Base-by-base conservation (phyloP, 2,888 invertebrate species). In the Chloroclysta siterata region DNA sequence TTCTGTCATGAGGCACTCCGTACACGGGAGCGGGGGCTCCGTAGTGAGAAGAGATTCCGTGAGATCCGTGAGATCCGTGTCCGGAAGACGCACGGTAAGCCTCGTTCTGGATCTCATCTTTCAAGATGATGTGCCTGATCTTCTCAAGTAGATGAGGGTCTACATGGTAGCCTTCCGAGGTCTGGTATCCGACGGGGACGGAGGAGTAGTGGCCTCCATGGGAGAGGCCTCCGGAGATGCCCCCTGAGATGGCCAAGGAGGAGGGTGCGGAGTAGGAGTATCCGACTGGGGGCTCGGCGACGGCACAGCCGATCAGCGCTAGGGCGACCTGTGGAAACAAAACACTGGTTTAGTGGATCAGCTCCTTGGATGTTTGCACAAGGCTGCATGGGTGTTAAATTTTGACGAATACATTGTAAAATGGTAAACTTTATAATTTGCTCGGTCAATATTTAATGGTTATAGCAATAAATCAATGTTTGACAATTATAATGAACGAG, bases 81-180 rank as follows among this genome's bases (percentile, higher is more conserved):
- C 87, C 87, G 53, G 94, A 94, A 70, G 94, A 90, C 28, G 89
- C 87, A 48, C 89, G 89, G 83, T 82, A 87, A 39, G 90, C 93
- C 69, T 94, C 91, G 79, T 94, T 93, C 61, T 93, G 93, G 80
- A 93, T 87, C 87, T 97, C 97, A 86, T 97, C 97, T 80, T 96
- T 96, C 74, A 97, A 94, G 78, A 97, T 94, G 87, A 97, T 97
- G 90, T 97, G 96, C 84, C 96, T 95, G 83, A 97, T 96, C 89
- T 97, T 96, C 82, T 97, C 96, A 73, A 97, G 94, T 72, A 97
- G 95, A 74, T 95, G 95, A 55, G 95, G 95, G 91, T 97, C 97
- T 67, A 97, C 96, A 87, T 95, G 94, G 84, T 96, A 96, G 70
- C 97, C 97, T 84, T 97, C 97, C 71, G 94, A 95, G 75, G 96